A percentile compares a stretch with the other conserved stretches of the same genome.
These are phyloP conservation scores for Ispidina picta DNA, from an alignment of 2,797 vertebrate species.

Conservation along the genomic window DNA sequence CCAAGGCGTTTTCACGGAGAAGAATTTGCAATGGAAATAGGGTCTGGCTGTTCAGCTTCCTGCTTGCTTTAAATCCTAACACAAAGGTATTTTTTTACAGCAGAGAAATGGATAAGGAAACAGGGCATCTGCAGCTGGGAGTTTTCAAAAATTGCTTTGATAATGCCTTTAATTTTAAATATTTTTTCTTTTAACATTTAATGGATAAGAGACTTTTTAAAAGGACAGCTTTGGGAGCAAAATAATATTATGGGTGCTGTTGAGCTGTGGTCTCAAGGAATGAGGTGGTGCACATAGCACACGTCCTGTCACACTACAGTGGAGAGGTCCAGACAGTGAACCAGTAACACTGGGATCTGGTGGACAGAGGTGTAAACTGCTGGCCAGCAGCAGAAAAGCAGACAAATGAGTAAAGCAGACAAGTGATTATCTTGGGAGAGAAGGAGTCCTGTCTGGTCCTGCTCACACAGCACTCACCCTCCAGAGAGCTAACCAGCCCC, in stretches of 20 bases:
- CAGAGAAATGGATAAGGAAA: not conserved
- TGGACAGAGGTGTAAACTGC: not conserved
- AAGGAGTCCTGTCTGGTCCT: not conserved
- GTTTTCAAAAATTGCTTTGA: not conserved
- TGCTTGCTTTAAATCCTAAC: not conserved
- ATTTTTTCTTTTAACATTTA: not conserved
- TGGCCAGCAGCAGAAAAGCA: not conserved
- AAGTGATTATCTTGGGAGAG: not conserved
- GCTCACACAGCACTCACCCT: not conserved
- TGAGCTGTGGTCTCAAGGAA: not conserved
- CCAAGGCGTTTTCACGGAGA: not conserved
- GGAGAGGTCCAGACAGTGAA: not conserved
- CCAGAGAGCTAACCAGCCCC: not conserved
- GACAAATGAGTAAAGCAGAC: not conserved
- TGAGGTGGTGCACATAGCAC: not conserved
- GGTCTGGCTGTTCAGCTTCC: not conserved
- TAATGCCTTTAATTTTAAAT: not conserved
- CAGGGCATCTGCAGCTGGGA: not conserved
- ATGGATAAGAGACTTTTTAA: not conserved
- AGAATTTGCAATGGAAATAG: slow-evolving; percentile 22
- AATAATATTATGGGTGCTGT: not conserved
- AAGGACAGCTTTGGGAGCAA: not conserved
- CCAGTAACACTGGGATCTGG: not conserved
- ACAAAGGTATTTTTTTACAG: not conserved
- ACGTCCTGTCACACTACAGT: not conserved